phyloP scores from a whole-genome alignment of 2,113 vertebrate genomes.

The Suricata suricatta region DNA sequence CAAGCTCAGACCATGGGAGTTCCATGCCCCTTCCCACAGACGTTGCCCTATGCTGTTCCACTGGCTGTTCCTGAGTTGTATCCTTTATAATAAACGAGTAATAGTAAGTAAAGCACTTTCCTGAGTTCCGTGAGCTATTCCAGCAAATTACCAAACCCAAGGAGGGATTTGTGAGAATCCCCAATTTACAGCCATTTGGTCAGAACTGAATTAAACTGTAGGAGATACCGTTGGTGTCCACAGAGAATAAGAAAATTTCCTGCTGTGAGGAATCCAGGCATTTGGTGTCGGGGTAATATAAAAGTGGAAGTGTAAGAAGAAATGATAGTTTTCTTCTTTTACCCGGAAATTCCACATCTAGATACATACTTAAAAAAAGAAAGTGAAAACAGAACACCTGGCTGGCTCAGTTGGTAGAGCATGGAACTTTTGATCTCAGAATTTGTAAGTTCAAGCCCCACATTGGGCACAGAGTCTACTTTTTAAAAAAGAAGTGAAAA shows the following conservation, averaged over 20 bases:
- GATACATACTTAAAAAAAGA: neutral
- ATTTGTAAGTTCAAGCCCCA: neutral
- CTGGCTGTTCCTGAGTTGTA: neutral
- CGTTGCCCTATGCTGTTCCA: neutral
- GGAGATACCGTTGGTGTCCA: neutral
- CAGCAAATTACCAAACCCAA: neutral
- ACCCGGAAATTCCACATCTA: neutral
- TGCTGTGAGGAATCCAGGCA: neutral
- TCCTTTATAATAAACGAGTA: neutral
- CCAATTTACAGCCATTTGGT: neutral
- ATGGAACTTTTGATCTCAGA: neutral
- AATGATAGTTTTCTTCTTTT: neutral
- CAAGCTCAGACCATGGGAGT: neutral
- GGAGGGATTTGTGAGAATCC: neutral
- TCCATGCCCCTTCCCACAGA: neutral
- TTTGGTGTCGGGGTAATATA: neutral
- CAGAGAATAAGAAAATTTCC: neutral
- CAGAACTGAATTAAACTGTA: neutral
- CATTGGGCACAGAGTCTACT: neutral
- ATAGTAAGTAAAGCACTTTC: neutral
- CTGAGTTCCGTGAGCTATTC: neutral
- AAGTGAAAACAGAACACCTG: neutral
- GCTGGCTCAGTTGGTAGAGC: neutral
- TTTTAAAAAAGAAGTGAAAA: neutral
- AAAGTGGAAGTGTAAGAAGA: neutral